Evolutionary conservation across 2,113 vertebrate genomes (phyloP).

Genomic region (Corythaeola cristata): DNA sequence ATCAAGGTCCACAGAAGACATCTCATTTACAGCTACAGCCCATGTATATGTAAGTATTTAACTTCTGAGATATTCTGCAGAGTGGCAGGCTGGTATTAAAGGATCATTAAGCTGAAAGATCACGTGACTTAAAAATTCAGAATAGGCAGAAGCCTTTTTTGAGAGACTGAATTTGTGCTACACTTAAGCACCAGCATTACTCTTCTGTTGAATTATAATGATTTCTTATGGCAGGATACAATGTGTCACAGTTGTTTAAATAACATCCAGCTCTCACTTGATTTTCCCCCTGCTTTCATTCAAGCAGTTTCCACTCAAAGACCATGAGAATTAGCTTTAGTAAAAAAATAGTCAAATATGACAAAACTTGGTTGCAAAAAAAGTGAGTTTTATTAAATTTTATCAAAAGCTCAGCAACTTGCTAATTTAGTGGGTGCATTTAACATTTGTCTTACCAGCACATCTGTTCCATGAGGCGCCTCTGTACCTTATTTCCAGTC

Average conservation of each 20-base stretch:
- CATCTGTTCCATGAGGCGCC: not conserved
- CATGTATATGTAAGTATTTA: slow-evolving; percentile 97
- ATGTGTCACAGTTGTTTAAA: slow-evolving; percentile 11
- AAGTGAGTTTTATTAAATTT: not conserved
- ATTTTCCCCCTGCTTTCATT: not conserved
- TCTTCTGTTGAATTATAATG: not conserved
- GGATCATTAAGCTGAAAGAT: slow-evolving; percentile 42
- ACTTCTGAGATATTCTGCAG: not conserved
- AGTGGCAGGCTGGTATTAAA: slow-evolving; percentile 43
- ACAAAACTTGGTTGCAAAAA: not conserved
- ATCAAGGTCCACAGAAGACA: slow-evolving; percentile 99
- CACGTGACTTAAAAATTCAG: slow-evolving; percentile 17
- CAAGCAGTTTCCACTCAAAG: not conserved
- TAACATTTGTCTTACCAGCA: not conserved
- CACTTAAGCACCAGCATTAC: not conserved
- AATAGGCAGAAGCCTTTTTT: not conserved
- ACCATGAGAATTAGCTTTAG: not conserved
- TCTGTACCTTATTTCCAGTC: not conserved
- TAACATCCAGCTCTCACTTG: not conserved
- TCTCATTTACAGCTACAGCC: slow-evolving; percentile 98
- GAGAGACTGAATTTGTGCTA: not conserved
- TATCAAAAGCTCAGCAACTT: not conserved
- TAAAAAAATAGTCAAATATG: not conserved
- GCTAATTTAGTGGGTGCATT: not conserved
- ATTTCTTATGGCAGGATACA: slow-evolving; percentile 9